phyloP scores from a whole-genome alignment of 1,140 invertebrate species.

The Teleopsis dalmanni region DNA sequence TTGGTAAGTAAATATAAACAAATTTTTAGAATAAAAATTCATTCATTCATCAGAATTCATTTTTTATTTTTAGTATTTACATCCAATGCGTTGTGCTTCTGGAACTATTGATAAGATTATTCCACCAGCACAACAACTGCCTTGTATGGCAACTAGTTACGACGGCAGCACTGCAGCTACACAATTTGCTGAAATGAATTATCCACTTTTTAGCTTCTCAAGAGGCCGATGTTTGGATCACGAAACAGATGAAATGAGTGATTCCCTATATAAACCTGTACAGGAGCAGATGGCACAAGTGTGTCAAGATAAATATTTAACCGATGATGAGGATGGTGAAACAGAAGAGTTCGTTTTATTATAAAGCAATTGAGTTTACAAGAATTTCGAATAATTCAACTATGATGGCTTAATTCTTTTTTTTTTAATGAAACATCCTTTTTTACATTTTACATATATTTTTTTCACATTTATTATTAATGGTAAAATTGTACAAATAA shows the following conservation, averaged over 20 bases:
- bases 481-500: no score
- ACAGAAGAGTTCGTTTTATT: slow-evolving; percentile 66
- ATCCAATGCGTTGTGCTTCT: slow-evolving; percentile 49
- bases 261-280: slow-evolving; percentile 48
- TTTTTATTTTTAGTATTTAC: slow-evolving; percentile 48
- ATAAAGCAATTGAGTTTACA: slow-evolving; percentile 21
- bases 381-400: slow-evolving; percentile 1
- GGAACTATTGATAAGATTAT: slow-evolving; percentile 22
- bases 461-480: neutral
- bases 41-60: slow-evolving; percentile 7
- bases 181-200: slow-evolving; percentile 51
- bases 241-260: slow-evolving; percentile 38
- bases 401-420: neutral
- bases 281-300: slow-evolving; percentile 50
- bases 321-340: slow-evolving; percentile 59
- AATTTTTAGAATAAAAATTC: slow-evolving; percentile 1
- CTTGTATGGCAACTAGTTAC: slow-evolving; percentile 7
- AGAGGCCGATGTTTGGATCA: slow-evolving; percentile 59
- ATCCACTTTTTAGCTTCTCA: slow-evolving; percentile 74
- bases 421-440: neutral
- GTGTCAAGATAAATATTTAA: slow-evolving; percentile 39
- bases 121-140: slow-evolving; percentile 8
- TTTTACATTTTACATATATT: neutral
- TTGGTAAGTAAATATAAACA: slow-evolving; percentile 44
- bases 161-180: neutral